phyloP scores from a whole-genome alignment of 2,888 invertebrate species.

The Perizoma flavofasciatum region DNA sequence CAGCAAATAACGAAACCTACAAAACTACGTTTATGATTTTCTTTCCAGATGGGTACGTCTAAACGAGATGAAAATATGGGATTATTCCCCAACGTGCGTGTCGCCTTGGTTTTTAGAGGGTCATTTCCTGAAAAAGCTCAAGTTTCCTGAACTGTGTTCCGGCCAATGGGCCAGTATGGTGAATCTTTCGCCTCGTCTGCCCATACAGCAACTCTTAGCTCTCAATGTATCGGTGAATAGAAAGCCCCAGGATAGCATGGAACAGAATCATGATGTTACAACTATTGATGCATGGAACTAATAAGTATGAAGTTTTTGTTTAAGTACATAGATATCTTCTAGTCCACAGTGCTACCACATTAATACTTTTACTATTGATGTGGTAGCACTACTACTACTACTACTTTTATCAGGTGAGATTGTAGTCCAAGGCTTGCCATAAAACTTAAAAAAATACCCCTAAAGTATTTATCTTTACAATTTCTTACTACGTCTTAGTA shows the following conservation, averaged over 20 bases:
- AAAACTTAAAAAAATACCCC: no score
- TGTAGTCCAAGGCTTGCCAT: no score
- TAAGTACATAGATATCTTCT: background rate
- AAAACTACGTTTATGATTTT: constrained; percentile 16
- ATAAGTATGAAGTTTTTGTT: constrained; percentile 7
- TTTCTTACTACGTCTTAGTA: no score
- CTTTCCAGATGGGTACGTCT: constrained; percentile 86
- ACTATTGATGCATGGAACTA: constrained; percentile 67
- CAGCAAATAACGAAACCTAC: constrained; percentile 5
- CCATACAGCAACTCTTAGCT: constrained; percentile 80
- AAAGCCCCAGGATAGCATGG: constrained; percentile 78
- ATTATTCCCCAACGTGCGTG: constrained; percentile 87
- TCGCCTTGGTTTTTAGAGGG: constrained; percentile 90
- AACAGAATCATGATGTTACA: constrained; percentile 72
- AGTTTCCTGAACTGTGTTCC: constrained; percentile 89
- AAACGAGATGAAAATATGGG: constrained; percentile 87
- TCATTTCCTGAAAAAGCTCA: constrained; percentile 86
- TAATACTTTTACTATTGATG: no score
- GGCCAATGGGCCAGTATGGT: constrained; percentile 92
- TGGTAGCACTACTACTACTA: no score
- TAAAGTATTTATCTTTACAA: no score
- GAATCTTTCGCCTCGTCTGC: constrained; percentile 86
- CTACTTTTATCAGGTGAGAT: no score
- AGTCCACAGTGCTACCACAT: no score
- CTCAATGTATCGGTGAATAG: constrained; percentile 78